Base-by-base conservation (phyloP, 2,888 invertebrate species). In the Creontiades dilutus region DNA sequence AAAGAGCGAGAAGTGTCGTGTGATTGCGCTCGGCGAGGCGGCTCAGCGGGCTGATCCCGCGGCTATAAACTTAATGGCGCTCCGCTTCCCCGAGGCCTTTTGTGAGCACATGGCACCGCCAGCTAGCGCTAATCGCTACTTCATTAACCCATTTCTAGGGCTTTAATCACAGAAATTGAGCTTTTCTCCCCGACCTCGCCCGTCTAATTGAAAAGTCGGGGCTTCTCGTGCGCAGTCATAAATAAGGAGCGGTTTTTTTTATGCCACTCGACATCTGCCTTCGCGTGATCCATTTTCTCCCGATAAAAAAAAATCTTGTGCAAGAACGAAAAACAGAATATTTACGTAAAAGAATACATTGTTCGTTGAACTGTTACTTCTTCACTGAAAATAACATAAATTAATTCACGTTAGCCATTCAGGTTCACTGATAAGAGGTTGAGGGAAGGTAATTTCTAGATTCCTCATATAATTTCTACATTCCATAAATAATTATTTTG, bases 71-170 rank as follows among this genome's bases (percentile, higher is more conserved):
- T 57, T 57, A 57, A 68, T 68, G 68, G 68, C 68, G 68, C 78
- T 78, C 46, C 16, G 37, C 46, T 46, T 19, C 46, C 78, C 19
- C 5, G 27, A 37, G 12, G 47, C 46, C 78, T 78, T 78, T 46
- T 78, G 78, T 78, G 78, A 47, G 46, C 78, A 47, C 78, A 78
- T 47, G 78, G 46, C 47, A 47, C 78, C 37, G 16, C 78, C 78
- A 78, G 16, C 78, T 16, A 46, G 47, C 78, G 78, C 16, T 78
- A 78, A 78, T 78, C 28, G 78, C 78, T 46, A 78, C 78, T 78
- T 78, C 78, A 78, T 78, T 78, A 78, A 78, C 78, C 78, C 37
- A 78, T 78, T 78, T 78, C 78, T 78, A 78, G 46, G 78, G 78
- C 46, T 37, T 78, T 28, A 78, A 78, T 78, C 47, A 78, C 78